Conservation (phyloP, 2,113 vertebrate genomes). For the Ammospiza nelsoni region DNA sequence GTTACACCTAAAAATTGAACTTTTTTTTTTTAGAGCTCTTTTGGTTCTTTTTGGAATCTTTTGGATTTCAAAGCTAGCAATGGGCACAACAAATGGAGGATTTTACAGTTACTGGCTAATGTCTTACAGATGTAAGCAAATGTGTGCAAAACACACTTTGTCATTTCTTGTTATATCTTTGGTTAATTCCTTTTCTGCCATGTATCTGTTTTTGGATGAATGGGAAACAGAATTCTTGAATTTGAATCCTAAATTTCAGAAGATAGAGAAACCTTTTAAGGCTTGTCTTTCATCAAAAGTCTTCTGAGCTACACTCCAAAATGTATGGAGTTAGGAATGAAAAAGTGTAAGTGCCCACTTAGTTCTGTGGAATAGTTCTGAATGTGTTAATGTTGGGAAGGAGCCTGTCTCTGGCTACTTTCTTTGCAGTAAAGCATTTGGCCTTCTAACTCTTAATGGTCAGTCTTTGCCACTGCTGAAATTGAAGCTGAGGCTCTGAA, state of each 20-base stretch:
- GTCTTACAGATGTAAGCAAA: neutral
- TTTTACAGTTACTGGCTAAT: neutral
- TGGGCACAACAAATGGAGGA: neutral
- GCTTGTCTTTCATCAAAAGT: neutral
- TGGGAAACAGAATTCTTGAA: neutral
- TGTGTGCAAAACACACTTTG: neutral
- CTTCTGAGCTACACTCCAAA: neutral
- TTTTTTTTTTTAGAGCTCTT: neutral
- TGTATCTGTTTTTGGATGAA: neutral
- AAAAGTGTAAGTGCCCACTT: neutral
- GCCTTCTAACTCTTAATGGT: neutral
- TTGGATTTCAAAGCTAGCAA: neutral
- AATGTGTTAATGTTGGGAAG: neutral
- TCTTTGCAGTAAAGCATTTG: neutral
- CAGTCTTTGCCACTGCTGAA: neutral
- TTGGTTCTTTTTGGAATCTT: neutral
- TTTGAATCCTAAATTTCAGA: neutral
- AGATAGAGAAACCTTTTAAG: neutral
- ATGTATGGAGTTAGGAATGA: neutral
- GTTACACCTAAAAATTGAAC: neutral
- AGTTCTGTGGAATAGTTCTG: neutral
- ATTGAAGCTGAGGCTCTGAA: neutral
- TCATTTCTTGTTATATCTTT: neutral
- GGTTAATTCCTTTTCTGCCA: neutral
- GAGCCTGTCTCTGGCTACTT: neutral